phyloP scores from a whole-genome alignment of 2,888 invertebrate species.

The Yponomeuta sedellus region DNA sequence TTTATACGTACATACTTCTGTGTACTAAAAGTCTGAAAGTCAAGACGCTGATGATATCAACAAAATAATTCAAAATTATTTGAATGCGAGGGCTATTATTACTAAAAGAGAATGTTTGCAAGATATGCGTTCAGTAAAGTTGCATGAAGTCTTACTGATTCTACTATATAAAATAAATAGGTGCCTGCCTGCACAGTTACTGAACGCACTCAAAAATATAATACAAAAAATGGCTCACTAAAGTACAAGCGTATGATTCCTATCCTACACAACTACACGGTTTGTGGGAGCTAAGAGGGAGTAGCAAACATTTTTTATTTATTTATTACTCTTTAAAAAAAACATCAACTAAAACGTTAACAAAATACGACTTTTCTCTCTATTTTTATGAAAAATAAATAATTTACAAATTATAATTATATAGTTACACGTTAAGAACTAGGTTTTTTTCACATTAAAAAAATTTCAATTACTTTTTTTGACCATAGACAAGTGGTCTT shows the following conservation, averaged over 20 bases:
- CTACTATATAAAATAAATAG: constrained; percentile 5
- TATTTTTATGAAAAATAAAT: constrained; percentile 64
- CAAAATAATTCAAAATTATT: constrained; percentile 16
- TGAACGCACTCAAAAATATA: constrained; percentile 62
- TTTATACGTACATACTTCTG: too few species aligned
- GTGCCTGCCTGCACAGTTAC: constrained; percentile 38
- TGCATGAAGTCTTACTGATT: not conserved
- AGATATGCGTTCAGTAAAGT: constrained; percentile 45
- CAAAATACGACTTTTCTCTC: constrained; percentile 72
- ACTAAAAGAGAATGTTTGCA: constrained; percentile 49
- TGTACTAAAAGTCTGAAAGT: too few species aligned
- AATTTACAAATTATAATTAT: constrained; percentile 68
- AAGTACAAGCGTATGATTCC: constrained; percentile 75
- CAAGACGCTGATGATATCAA: not conserved
- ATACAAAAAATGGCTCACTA: constrained; percentile 70
- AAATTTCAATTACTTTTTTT: constrained; percentile 52
- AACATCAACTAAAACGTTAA: constrained; percentile 77
- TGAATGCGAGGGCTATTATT: constrained; percentile 52
- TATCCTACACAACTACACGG: constrained; percentile 71
- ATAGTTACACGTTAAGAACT: constrained; percentile 46
- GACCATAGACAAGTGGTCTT: constrained; percentile 41
- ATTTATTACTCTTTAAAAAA: constrained; percentile 30
- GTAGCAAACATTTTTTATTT: constrained; percentile 28
- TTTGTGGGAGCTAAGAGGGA: constrained; percentile 58
- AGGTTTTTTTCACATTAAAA: constrained; percentile 46